Percentiles rank a stretch among this genome's conserved stretches.
Conservation (phyloP, 2,888 invertebrate genomes). For the Cryptus armator region DNA sequence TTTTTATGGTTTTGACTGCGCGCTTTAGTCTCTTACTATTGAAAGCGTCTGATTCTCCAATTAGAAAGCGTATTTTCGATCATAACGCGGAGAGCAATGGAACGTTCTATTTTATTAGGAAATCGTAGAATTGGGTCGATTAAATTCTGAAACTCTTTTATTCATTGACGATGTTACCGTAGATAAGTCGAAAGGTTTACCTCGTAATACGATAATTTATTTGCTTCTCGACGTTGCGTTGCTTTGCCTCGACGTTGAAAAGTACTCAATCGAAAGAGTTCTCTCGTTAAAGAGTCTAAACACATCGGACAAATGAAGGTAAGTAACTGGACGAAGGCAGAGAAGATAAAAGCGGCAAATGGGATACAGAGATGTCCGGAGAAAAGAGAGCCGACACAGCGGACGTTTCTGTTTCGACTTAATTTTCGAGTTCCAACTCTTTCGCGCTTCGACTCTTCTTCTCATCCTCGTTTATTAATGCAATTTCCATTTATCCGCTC, state of each 20-base stretch:
- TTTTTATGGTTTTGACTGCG: no score
- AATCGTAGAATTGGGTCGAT: not conserved
- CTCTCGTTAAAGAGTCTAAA: not conserved
- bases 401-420: constrained; percentile 3
- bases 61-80: not conserved
- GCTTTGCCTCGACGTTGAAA: not conserved
- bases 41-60: not conserved
- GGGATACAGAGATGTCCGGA: not conserved
- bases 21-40: not conserved
- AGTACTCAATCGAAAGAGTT: not conserved
- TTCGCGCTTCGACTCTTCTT: not conserved
- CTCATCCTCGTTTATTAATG: constrained; percentile 24
- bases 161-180: not conserved
- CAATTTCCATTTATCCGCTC: not conserved
- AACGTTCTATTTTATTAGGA: not conserved
- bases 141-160: not conserved
- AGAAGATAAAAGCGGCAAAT: not conserved
- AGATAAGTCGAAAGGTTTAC: not conserved
- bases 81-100: not conserved
- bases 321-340: not conserved
- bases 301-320: not conserved
- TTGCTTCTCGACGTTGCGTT: no score
- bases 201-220: not conserved
- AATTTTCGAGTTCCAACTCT: not conserved
- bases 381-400: not conserved